Percentiles rank a stretch among this genome's conserved stretches.
Conservation (phyloP, 2,113 vertebrate species). For the Engraulis encrasicolus region DNA sequence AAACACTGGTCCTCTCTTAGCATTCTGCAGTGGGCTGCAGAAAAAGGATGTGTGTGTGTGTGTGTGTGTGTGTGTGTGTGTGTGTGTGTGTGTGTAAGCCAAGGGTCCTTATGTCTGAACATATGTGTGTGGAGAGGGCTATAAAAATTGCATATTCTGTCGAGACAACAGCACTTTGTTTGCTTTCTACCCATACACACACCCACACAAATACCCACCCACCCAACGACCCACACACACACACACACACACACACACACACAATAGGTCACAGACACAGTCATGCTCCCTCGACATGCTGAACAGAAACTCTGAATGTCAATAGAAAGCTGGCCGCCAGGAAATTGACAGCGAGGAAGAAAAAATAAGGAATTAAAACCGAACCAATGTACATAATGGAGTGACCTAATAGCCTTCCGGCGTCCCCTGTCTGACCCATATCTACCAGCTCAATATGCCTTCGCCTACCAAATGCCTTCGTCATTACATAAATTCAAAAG, state of each 20-base stretch:
- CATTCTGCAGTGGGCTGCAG: background rate
- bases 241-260: background rate
- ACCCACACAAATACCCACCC: background rate
- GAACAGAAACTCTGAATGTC: background rate
- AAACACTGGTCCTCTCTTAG: background rate
- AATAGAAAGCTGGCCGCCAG: background rate
- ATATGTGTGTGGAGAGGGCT: background rate
- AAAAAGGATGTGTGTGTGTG: background rate
- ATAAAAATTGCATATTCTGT: background rate
- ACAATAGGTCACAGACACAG: background rate
- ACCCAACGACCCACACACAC: no score
- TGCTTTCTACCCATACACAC: background rate
- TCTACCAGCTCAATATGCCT: background rate
- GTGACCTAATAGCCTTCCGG: background rate
- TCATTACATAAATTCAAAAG: background rate
- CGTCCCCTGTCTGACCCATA: background rate
- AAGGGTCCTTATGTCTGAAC: background rate
- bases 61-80: background rate
- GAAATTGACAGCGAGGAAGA: background rate
- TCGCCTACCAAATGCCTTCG: background rate
- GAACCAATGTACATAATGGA: background rate
- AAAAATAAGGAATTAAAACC: background rate
- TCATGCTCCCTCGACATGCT: background rate
- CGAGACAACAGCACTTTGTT: background rate
- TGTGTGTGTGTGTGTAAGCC: constrained; percentile 7